These are phyloP conservation scores for Plebejus melissa DNA, from an alignment of 2,888 invertebrate species.

Conservation along the genomic window DNA sequence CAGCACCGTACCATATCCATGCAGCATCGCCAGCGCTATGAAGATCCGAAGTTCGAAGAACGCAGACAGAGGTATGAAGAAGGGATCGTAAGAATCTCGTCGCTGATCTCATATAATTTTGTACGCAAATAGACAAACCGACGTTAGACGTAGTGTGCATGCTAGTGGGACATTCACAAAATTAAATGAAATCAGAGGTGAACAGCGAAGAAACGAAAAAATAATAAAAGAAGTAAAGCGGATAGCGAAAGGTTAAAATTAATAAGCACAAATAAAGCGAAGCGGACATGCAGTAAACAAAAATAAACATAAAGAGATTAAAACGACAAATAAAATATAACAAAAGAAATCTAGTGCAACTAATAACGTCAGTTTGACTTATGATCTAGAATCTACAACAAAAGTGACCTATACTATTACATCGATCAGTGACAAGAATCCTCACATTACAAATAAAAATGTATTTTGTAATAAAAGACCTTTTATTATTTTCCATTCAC, in stretches of 20 bases:
- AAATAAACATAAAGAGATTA: constrained; percentile 33
- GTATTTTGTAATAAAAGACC: constrained; percentile 73
- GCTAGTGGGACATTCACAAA: constrained; percentile 64
- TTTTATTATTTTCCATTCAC: constrained; percentile 69
- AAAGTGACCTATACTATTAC: constrained; percentile 9
- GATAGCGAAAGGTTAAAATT: constrained; percentile 34
- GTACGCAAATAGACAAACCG: constrained; percentile 49
- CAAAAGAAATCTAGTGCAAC: constrained; percentile 25
- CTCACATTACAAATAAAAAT: constrained; percentile 60
- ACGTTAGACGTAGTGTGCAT: constrained; percentile 45
- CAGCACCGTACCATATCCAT: constrained; percentile 71
- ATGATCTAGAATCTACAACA: constrained; percentile 22
- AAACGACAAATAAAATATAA: constrained; percentile 23
- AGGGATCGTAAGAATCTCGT: constrained; percentile 63
- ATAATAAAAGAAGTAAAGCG: constrained; percentile 37
- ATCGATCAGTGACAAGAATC: constrained; percentile 72
- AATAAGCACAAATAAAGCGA: constrained; percentile 40
- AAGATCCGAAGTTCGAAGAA: constrained; percentile 53
- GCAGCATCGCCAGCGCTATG: constrained; percentile 62
- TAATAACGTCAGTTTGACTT: constrained; percentile 40
- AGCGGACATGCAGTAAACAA: constrained; percentile 44
- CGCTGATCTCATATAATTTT: constrained; percentile 77
- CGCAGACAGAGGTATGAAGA: constrained; percentile 46
- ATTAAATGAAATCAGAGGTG: constrained; percentile 73
- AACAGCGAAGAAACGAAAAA: constrained; percentile 51